Base-by-base conservation (phyloP, 1,140 invertebrate species). In the Chymomyza costata region DNA sequence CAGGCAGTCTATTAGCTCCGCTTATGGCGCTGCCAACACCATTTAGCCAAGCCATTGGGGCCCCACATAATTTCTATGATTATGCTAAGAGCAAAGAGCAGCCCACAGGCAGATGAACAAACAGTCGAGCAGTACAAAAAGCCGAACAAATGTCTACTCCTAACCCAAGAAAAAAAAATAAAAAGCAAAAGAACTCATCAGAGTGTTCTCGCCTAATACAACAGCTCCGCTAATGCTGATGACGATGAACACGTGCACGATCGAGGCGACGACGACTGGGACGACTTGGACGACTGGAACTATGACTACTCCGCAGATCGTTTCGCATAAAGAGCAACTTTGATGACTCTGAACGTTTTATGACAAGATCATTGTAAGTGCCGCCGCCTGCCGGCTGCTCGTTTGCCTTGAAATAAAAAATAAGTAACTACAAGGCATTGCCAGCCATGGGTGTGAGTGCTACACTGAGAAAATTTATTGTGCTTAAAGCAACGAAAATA, bases 281-380 rank as follows among this genome's bases (percentile, higher is more conserved):
- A n/a, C 54, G 60, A 39, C n/a, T n/a, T n/a, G n/a, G 48, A 57
- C 51, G 52, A 45, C 16, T 17, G 17, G 7, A 11, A 44, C 62
- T 30, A 37, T 47, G 41, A 65, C 35, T 38, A 38, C 37, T 30
- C 43, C 19, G 38, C 44, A 67, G 55, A 78, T 61, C 55, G 59
- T 71, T 78, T 78, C 71, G 73, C 73, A 78, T 78, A 80, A 80
- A 78, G 71, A 80, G 71, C 73, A 78, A 78, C 71, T 80, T 78
- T 80, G 71, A 78, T 78, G 71, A 67, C 59, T 76, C 52, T 80
- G 71, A 78, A 64, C 73, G 71, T 78, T 78, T 78, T 78, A 78
- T 73, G 73, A 78, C 73, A 73, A 78, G 73, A 78, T 80, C 73
- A 65, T 58, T 63, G 48, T 58, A 49, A 50, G 52, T 55, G 52